phyloP scores from a whole-genome alignment of 2,113 vertebrate genomes.

The Grus americana region DNA sequence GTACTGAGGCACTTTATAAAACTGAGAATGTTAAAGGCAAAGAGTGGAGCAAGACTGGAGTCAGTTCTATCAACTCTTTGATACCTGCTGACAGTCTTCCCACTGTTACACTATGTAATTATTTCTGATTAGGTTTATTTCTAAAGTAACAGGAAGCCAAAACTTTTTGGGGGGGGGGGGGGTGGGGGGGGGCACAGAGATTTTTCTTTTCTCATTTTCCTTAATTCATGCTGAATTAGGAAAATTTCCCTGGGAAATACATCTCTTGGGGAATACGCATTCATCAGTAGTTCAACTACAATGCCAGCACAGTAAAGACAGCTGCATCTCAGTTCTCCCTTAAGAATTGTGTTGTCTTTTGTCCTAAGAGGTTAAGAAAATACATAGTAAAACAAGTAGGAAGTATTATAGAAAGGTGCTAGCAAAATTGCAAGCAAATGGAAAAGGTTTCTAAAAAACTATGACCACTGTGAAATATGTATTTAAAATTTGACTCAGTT shows the following conservation, averaged over 20 bases:
- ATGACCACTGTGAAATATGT: neutral
- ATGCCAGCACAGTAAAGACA: slow-evolving; percentile 27
- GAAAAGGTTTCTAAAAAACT: slow-evolving; percentile 11
- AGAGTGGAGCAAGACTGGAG: neutral
- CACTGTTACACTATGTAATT: neutral
- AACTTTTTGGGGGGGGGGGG: neutral
- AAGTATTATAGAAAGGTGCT: neutral
- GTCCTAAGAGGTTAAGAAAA: slow-evolving; percentile 8
- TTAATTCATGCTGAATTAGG: neutral
- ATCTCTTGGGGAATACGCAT: neutral
- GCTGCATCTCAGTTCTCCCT: slow-evolving; percentile 15
- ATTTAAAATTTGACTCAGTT: slow-evolving; percentile 1
- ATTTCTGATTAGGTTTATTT: neutral
- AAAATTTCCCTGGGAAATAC: neutral
- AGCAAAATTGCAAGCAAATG: neutral
- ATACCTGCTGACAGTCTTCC: neutral
- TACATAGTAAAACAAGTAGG: neutral
- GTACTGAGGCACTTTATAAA: fast-evolving
- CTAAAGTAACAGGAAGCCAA: neutral
- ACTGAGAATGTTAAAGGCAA: neutral
- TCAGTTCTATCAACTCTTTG: neutral
- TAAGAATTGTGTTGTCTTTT: slow-evolving; percentile 23
- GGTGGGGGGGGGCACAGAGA: fast-evolving
- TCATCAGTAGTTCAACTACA: slow-evolving; percentile 41
- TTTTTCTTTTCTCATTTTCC: neutral